Percentiles rank a stretch among this genome's conserved stretches.
phyloP scores from a whole-genome alignment of 2,888 invertebrate species.

The Drosophila atripex region DNA sequence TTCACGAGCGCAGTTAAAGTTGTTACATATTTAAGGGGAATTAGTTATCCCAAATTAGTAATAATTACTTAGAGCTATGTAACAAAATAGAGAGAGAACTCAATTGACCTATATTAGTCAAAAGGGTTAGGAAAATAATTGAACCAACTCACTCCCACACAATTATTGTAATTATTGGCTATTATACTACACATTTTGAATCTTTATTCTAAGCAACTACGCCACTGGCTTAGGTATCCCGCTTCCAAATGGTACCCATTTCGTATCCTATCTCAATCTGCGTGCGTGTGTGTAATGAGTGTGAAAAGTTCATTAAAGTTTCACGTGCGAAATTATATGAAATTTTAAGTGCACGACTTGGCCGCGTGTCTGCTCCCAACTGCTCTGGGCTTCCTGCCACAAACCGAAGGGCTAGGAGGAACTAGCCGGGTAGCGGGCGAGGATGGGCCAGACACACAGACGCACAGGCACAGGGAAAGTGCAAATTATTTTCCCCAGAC shows the following conservation, averaged over 20 bases:
- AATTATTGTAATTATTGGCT: not conserved
- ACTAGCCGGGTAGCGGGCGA: not conserved
- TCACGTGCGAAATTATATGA: constrained; percentile 72
- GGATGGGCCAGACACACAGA: constrained; percentile 1
- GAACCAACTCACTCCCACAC: not conserved
- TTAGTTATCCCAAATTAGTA: not conserved
- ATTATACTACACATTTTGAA: not conserved
- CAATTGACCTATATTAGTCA: not conserved
- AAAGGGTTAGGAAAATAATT: not conserved
- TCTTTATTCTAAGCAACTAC: not conserved
- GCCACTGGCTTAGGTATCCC: constrained; percentile 4
- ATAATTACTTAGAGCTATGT: not conserved
- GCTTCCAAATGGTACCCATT: not conserved
- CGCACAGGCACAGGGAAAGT: constrained; percentile 24
- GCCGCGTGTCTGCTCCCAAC: constrained; percentile 17
- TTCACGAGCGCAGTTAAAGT: not conserved
- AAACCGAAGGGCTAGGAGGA: not conserved
- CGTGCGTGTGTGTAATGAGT: constrained; percentile 68
- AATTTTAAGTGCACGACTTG: constrained; percentile 69
- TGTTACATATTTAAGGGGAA: not conserved
- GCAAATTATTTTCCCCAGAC: constrained; percentile 50
- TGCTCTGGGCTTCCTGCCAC: constrained; percentile 23
- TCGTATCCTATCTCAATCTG: constrained; percentile 12
- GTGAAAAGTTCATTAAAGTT: constrained; percentile 78
- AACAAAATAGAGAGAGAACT: too few relatives aligned